phyloP scores from a whole-genome alignment of 92 coral and sea anemone species.

The Zoanthus sociatus region DNA sequence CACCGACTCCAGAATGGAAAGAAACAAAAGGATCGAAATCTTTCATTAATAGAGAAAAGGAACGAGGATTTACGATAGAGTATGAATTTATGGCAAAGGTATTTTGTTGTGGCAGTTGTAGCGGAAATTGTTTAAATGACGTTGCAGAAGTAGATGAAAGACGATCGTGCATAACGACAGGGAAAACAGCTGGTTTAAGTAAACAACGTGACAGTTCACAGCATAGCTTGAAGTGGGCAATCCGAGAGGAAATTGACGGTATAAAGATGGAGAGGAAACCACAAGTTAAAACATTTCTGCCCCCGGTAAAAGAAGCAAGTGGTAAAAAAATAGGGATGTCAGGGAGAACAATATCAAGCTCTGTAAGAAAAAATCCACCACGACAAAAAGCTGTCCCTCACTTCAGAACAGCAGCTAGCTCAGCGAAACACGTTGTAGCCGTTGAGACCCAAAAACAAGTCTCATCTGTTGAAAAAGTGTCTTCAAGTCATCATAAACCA shows the following conservation, averaged over 20 bases:
- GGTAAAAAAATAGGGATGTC: background rate
- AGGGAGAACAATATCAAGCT: background rate
- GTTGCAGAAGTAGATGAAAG: conserved; percentile 13
- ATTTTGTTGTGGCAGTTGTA: background rate
- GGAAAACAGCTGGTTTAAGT: conserved; percentile 14
- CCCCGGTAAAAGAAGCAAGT: background rate
- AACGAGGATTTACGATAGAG: background rate
- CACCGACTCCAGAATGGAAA: conserved; percentile 28
- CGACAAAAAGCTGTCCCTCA: background rate
- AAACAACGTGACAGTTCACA: conserved; percentile 17
- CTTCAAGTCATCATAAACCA: background rate
- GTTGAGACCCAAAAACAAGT: background rate
- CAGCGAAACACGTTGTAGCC: background rate
- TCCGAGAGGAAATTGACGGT: background rate
- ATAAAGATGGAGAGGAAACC: background rate
- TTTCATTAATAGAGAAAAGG: background rate
- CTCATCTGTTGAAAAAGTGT: background rate
- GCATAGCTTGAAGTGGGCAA: background rate
- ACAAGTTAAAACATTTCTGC: background rate
- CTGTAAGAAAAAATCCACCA: background rate
- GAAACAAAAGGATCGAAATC: background rate
- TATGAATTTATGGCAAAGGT: conserved; percentile 29
- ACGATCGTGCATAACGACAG: conserved; percentile 6
- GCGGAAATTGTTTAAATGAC: conserved; percentile 31
- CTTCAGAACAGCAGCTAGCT: background rate